Base-by-base conservation (phyloP, 2,797 vertebrate species). In the Neostethus bicornis region DNA sequence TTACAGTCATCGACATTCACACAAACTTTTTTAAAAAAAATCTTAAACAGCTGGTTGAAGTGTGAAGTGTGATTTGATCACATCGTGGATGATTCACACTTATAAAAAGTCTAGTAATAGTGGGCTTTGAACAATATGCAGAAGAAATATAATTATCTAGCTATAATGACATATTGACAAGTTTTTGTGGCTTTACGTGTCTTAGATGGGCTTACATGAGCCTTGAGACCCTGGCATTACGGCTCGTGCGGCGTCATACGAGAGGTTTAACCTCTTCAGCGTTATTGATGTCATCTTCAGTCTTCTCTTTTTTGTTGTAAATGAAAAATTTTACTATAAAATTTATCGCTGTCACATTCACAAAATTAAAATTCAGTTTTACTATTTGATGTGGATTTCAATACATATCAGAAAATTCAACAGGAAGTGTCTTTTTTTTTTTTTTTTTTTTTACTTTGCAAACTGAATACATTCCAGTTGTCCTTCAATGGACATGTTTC, bases 171-270 rank as follows among this genome's bases (percentile, higher is more conserved):
- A 45, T 41, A 44, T 31, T 48, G 43, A 23, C 37, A 35, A 46
- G 4, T 68, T 75, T 69, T 23, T 72, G 67, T 56, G 42, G 52
- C 66, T 83, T 64, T 76, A 83, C 73, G 66, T 70, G 64, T 79
- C 72, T 81, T 84, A 84, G 61, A 62, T 56, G 52, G 63, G 77
- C 70, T 85, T 86, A 83, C 2, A 28, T 50, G 23, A 54, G 67
- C 72, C 81, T 75, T 81, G 60, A 70, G 73, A 85, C 66, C 71
- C 63, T 66, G 61, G 69, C 19, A 79, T 86, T 83, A 72, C 46
- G 53, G 57, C 1, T 14, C 73, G 35, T 79, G 51, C 56, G 45
- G 16, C 32, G 58, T 61, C 68, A 72, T 55, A 64, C 50, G 32
- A 25, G 13, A 39, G 42, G 50, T 69, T 39, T 28, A 50, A 66